Base-by-base conservation (phyloP, 2,113 vertebrate genomes). In the Tyrannus savana region DNA sequence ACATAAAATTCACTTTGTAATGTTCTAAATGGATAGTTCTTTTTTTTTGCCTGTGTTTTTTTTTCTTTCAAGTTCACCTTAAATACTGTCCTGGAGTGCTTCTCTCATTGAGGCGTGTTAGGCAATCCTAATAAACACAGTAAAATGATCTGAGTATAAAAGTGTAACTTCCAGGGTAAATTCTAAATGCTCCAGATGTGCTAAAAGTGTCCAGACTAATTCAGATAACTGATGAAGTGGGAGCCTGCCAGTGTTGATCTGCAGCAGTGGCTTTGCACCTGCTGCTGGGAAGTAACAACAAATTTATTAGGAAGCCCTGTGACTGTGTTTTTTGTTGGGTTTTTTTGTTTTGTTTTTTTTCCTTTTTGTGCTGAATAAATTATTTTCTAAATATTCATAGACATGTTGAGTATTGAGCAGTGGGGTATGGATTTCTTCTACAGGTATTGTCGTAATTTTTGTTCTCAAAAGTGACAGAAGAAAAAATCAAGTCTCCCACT, bases 171-270 rank as follows among this genome's bases (percentile, higher is more conserved):
- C 53, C 63, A 90, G 59, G 42, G 58, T 83, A n/a, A 91, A 77
- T 52, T 93, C 66, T 33, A 69, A 89, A 90, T 83, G 92, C 63
- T 96, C 79, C 84, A 96, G 90, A 60, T 97, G 92, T 94, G 87
- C 69, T 80, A 27, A 84, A 94, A 47, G 35, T 84, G 90, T 84
- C 93, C 82, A 87, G 75, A 53, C 50, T 94, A 83, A 96, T 94
- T 96, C 49, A 23, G 74, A 19, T 91, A 84, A 96, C 93, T 94
- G 59, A 66, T 84, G 79, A 86, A 46, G 55, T 58, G 89, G 95
- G 89, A 87, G 53, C 59, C 71, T 94, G 88, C 82, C 95, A 94
- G 85, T 7, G 5, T 35, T 33, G 77, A 31, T 96, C 73, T 71
- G 53, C 56, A 58, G 71, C 46, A 15, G 50, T 25, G 33, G 30